Conservation (phyloP, 2,797 vertebrate species). For the Platyrinchus mystaceus region DNA sequence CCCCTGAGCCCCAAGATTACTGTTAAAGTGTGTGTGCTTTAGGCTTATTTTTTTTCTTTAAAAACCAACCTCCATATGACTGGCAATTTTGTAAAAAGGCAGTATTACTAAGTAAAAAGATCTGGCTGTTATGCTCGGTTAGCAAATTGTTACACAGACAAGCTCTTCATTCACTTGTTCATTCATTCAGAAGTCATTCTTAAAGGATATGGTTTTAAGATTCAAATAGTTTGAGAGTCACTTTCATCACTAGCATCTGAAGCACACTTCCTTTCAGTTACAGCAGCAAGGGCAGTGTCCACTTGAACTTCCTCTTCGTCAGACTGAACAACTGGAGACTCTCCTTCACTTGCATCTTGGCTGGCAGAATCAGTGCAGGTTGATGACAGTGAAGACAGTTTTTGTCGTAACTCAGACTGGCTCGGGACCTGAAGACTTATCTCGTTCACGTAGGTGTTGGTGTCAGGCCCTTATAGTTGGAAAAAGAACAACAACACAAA, state of each 20-base stretch:
- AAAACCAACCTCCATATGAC: conserved; percentile 36
- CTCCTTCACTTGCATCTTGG: conserved; percentile 81
- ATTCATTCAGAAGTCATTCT: conserved; percentile 58
- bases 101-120: conserved; percentile 46
- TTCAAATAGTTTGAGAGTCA: conserved; percentile 76
- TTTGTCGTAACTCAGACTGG: conserved; percentile 80
- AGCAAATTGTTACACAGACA: conserved; percentile 49
- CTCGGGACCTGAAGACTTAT: conserved; percentile 88
- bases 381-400: conserved; percentile 82
- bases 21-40: conserved; percentile 61
- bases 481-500: not conserved
- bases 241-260: conserved; percentile 90
- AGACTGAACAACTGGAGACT: conserved; percentile 83
- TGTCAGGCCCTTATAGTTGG: conserved; percentile 77
- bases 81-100: conserved; percentile 53
- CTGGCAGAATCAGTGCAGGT: conserved; percentile 81
- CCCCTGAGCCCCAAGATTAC: conserved; percentile 60
- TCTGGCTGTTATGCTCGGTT: conserved; percentile 43
- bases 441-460: conserved; percentile 77
- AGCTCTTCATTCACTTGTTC: conserved; percentile 55
- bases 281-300: conserved; percentile 81
- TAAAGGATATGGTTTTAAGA: conserved; percentile 22
- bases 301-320: conserved; percentile 91
- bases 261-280: conserved; percentile 54
- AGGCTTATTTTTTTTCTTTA: conserved; percentile 9